Conservation (phyloP, 2,888 invertebrate genomes). For the Cerastis rubricosa region DNA sequence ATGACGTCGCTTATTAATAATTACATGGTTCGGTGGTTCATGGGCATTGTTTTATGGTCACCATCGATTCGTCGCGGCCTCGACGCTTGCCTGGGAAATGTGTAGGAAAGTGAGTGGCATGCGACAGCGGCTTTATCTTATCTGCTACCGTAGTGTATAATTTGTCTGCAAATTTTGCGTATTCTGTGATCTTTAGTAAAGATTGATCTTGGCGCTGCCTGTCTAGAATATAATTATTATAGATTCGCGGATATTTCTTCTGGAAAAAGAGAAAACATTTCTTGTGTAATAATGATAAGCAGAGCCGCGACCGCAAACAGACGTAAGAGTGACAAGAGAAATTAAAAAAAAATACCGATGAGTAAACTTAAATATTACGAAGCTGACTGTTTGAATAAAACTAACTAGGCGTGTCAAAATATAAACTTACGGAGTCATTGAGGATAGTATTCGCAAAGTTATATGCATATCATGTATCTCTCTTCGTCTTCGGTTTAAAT, state of each 20-base stretch:
- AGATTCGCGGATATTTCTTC: background rate
- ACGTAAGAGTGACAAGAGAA: background rate
- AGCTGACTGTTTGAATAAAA: slow-evolving; percentile 10
- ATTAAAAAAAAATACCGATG: background rate
- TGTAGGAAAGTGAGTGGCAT: slow-evolving; percentile 48
- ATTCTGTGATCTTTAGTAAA: slow-evolving; percentile 19
- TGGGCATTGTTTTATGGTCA: slow-evolving; percentile 60
- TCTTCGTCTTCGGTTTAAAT: slow-evolving; percentile 19
- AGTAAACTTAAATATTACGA: background rate
- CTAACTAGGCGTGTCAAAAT: slow-evolving; percentile 22
- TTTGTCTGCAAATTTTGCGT: slow-evolving; percentile 22
- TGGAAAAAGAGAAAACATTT: background rate
- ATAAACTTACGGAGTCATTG: slow-evolving; percentile 35
- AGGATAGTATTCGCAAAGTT: slow-evolving; percentile 20
- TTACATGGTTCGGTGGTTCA: slow-evolving; percentile 58
- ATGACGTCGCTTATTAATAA: slow-evolving; percentile 65
- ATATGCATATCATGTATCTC: slow-evolving; percentile 42
- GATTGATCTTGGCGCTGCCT: background rate
- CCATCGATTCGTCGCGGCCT: slow-evolving; percentile 55
- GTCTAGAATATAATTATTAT: slow-evolving; percentile 1
- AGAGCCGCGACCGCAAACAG: background rate
- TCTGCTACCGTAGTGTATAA: slow-evolving; percentile 16
- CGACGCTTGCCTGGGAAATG: slow-evolving; percentile 44
- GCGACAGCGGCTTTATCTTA: slow-evolving; percentile 40
- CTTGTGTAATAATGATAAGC: background rate